Conservation (phyloP, 2,888 invertebrate genomes). For the Stenolophus ochropezus region DNA sequence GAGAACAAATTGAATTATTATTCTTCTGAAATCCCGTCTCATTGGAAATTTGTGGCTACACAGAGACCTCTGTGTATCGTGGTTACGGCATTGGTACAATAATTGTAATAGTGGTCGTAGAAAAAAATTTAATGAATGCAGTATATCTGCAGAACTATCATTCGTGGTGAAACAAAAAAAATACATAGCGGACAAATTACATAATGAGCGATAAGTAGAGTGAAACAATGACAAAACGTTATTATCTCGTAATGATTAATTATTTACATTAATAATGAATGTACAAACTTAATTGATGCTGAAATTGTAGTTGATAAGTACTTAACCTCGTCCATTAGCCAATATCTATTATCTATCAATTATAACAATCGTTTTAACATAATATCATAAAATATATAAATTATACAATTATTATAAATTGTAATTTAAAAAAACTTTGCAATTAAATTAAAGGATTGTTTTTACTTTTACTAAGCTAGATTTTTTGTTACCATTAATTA, state of each 20-base stretch:
- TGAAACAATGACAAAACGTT: background rate
- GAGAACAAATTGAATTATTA: too few relatives aligned
- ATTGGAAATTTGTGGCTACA: too few relatives aligned
- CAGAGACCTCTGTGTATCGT: too few relatives aligned
- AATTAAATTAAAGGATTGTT: too few relatives aligned
- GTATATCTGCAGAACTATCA: background rate
- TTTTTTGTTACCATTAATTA: too few relatives aligned
- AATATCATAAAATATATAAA: background rate
- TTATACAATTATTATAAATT: background rate
- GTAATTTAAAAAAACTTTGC: too few relatives aligned
- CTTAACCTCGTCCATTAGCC: constrained; percentile 10
- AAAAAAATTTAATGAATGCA: too few relatives aligned
- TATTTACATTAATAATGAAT: constrained; percentile 22
- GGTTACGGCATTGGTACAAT: too few relatives aligned
- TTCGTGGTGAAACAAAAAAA: background rate
- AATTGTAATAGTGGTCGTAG: too few relatives aligned
- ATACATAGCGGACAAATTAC: background rate
- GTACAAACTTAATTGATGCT: background rate
- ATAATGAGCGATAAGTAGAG: background rate
- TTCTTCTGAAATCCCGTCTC: too few relatives aligned
- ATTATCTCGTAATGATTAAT: background rate
- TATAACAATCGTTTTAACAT: constrained; percentile 8
- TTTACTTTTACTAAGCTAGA: too few relatives aligned
- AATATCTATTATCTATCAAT: constrained; percentile 13
- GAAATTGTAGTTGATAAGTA: background rate